phyloP scores from a whole-genome alignment of 2,888 invertebrate species.

The Opisthograptis luteolata region DNA sequence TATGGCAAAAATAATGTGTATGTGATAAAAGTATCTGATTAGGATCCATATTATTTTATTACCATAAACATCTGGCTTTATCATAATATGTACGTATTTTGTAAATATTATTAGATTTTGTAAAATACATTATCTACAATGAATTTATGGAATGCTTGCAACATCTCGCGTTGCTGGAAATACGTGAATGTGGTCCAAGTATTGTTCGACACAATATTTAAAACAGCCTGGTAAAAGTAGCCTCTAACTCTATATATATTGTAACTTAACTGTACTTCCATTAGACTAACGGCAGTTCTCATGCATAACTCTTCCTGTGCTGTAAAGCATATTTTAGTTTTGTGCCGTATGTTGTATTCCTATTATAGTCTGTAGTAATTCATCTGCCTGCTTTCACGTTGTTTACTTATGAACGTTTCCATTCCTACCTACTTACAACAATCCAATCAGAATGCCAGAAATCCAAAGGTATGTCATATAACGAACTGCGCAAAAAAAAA shows the following conservation, averaged over 20 bases:
- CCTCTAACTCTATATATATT: too few relatives aligned
- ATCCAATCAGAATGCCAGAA: too few relatives aligned
- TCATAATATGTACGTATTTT: conserved; percentile 66
- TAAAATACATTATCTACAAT: conserved; percentile 58
- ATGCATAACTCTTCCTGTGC: conserved; percentile 1
- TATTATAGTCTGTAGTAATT: conserved; percentile 15
- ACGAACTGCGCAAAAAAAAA: neutral
- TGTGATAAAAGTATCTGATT: conserved; percentile 77
- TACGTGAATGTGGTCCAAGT: conserved; percentile 26
- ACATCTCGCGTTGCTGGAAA: conserved; percentile 25
- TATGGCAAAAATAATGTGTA: conserved; percentile 63
- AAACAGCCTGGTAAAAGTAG: conserved; percentile 11
- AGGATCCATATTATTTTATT: conserved; percentile 72
- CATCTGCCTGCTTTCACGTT: conserved; percentile 14
- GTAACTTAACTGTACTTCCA: conserved; percentile 12
- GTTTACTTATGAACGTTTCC: neutral
- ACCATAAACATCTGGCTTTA: conserved; percentile 68
- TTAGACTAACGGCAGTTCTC: conserved; percentile 14
- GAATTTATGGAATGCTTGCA: conserved; percentile 38
- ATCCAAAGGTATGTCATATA: too few relatives aligned
- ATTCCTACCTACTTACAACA: too few relatives aligned
- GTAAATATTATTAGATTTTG: conserved; percentile 75
- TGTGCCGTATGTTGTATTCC: conserved; percentile 16
- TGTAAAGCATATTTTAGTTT: conserved; percentile 12
- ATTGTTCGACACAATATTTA: conserved; percentile 23